Base-by-base conservation (phyloP, 2,888 invertebrate species). In the Lasioglossum villosulum region DNA sequence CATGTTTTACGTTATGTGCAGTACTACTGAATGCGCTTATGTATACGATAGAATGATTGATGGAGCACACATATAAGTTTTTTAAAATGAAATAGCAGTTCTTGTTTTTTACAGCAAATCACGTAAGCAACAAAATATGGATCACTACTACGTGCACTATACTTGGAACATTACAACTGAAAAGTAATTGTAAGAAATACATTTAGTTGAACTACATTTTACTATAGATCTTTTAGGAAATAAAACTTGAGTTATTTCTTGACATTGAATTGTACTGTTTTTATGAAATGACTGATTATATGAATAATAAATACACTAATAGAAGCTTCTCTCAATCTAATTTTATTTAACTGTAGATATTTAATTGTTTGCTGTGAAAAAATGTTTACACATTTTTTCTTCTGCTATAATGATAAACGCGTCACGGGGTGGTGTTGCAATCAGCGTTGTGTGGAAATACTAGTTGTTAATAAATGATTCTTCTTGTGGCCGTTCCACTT, bases 261-360 rank as follows among this genome's bases (percentile, higher is more conserved):
- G 63, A 80, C 23, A 39, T 79, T 84, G n/a, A 75, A 74, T 75
- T 86, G 82, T 86, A 84, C 75, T 78, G 76, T 75, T 88, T 82
- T 86, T 82, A 86, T 86, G 78, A 78, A 81, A 63, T 75, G 75
- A 80, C 78, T 82, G 80, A 79, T 78, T 63, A 78, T 37, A 56
- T 59, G 74, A 70, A 78, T 86, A 88, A 86, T 86, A 88, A 82
- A 83, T 66, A 34, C 56, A 75, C 56, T 78, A 75, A 87, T 73
- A 59, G 79, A 81, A 79, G 59, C 63, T 59, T 59, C 45, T 73
- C 70, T 10, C 23, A 19, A 30, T 45, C 23, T 12, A 23, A 52
- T 52, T 75, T 59, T 19, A 75, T 59, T 75, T 30, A 42, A 63
- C 19, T 63, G 42, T 10, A 30, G 45, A 30, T 19, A 19, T 34